Conservation (phyloP, 2,797 vertebrate species). For the Hippoglossus hippoglossus region DNA sequence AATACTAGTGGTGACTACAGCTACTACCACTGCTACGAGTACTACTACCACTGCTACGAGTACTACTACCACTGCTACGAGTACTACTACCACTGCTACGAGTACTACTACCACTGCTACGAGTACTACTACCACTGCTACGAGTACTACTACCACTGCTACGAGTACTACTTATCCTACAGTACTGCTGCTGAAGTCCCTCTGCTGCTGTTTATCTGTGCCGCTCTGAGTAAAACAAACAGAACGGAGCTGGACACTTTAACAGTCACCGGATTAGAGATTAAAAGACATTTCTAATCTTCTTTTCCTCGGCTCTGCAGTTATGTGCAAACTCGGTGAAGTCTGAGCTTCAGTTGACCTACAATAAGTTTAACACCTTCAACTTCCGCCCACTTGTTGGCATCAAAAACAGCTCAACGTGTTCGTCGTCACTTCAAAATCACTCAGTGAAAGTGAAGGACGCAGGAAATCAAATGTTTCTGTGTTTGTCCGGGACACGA, state of each 20-base stretch:
- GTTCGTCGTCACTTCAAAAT: not conserved
- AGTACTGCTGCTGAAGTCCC: too few species aligned
- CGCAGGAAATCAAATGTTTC: too few species aligned
- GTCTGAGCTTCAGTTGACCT: constrained; percentile 63
- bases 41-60: not conserved
- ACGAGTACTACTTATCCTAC: not conserved
- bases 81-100: too few species aligned
- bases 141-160: too few species aligned
- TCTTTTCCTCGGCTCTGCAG: constrained; percentile 36
- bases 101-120: too few species aligned
- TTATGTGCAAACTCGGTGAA: constrained; percentile 35
- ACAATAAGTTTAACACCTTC: constrained; percentile 37
- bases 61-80: too few species aligned
- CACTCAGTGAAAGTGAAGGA: too few species aligned
- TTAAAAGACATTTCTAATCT: constrained; percentile 70
- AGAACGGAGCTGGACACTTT: constrained; percentile 2
- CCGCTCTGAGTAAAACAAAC: constrained; percentile 7
- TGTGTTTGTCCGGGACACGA: too few species aligned
- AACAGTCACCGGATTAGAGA: constrained; percentile 56
- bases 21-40: not conserved
- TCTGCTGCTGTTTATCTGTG: constrained; percentile 3
- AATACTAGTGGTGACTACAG: not conserved
- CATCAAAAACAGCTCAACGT: not conserved
- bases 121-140: too few species aligned
- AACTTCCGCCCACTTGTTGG: constrained; percentile 52